These are phyloP conservation scores for Champsocephalus gunnari DNA, from an alignment of 2,797 vertebrate species.

Conservation along the genomic window DNA sequence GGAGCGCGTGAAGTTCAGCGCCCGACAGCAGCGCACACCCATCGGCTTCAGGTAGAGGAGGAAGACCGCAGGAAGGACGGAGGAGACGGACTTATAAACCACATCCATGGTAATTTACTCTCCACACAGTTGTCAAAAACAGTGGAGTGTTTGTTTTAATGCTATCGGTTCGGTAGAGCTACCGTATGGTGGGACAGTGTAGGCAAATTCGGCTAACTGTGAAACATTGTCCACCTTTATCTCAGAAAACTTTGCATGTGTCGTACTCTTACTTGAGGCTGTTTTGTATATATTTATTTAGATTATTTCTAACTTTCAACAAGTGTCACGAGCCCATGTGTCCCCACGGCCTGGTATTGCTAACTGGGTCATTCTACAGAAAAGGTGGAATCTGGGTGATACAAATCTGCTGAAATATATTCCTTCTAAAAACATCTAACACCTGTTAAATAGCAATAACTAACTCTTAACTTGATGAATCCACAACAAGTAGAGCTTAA, in stretches of 20 bases:
- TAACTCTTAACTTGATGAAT: too few species aligned
- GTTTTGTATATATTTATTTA: background rate
- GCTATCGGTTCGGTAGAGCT: background rate
- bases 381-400: too few species aligned
- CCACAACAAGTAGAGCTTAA: too few species aligned
- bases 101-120: conserved; percentile 33
- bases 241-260: background rate
- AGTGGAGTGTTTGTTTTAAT: background rate
- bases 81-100: conserved; percentile 1
- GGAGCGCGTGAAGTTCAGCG: conserved; percentile 36
- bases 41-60: conserved; percentile 25
- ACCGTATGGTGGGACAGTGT: conserved; percentile 34
- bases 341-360: background rate
- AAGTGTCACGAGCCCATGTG: conserved; percentile 27
- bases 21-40: conserved; percentile 31
- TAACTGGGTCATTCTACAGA: too few species aligned
- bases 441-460: too few species aligned
- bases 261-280: background rate
- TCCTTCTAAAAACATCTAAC: too few species aligned
- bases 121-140: background rate
- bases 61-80: conserved; percentile 1
- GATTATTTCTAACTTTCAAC: conserved; percentile 25
- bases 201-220: conserved; percentile 9
- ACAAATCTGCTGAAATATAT: too few species aligned
- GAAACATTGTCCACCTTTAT: background rate